phyloP scores from a whole-genome alignment of 2,113 vertebrate genomes.

The Seriola quinqueradiata region DNA sequence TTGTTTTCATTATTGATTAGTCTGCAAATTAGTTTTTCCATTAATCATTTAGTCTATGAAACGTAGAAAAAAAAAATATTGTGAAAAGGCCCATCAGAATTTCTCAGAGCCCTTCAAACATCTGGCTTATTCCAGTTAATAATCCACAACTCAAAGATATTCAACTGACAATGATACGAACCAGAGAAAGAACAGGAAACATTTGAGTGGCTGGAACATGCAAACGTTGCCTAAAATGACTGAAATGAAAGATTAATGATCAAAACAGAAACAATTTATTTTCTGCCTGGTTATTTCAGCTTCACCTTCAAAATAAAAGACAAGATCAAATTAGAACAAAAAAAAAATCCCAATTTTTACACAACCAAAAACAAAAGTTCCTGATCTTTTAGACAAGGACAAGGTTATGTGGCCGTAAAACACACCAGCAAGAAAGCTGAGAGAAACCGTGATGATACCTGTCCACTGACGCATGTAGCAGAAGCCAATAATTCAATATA shows the following conservation, averaged over 20 bases:
- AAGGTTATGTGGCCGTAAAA: not conserved
- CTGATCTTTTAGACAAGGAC: not conserved
- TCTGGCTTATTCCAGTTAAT: not conserved
- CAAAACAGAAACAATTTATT: not conserved
- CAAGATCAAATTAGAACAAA: not conserved
- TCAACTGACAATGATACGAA: not conserved
- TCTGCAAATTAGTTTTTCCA: constrained; percentile 22
- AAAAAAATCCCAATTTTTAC: not conserved
- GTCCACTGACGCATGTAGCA: too few relatives aligned
- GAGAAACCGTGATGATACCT: not conserved
- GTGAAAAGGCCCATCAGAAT: not conserved
- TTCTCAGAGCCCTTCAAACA: not conserved
- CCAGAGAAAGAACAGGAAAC: not conserved
- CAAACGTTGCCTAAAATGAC: not conserved
- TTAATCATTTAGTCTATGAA: constrained; percentile 19
- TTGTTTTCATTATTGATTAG: constrained; percentile 50
- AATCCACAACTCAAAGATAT: not conserved
- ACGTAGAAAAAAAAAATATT: not conserved
- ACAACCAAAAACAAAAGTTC: not conserved
- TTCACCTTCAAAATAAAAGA: not conserved
- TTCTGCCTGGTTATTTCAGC: not conserved
- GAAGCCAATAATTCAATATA: not conserved
- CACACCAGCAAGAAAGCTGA: not conserved
- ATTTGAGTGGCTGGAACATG: not conserved
- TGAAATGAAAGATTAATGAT: not conserved